phyloP scores from a whole-genome alignment of 1,140 invertebrate genomes.

The Saccostrea echinata region DNA sequence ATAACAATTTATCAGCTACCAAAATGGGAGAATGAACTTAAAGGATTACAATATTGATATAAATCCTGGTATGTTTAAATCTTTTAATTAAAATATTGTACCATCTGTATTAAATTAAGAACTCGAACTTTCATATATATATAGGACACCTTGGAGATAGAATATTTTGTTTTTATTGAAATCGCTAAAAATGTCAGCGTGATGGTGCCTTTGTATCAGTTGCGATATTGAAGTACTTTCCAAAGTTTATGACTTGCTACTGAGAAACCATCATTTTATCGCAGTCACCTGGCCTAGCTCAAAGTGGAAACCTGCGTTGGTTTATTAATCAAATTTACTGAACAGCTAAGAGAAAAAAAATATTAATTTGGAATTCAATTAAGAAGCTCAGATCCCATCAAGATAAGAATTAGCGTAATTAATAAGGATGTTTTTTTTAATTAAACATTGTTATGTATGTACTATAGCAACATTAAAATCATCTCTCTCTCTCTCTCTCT shows the following conservation, averaged over 20 bases:
- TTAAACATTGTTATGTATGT: neutral
- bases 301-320: neutral
- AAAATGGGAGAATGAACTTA: neutral
- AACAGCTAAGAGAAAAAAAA: neutral
- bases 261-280: too few relatives aligned
- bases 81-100: neutral
- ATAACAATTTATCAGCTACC: neutral
- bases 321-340: neutral
- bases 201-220: neutral
- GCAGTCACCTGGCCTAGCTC: neutral
- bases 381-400: too few relatives aligned
- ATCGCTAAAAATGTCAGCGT: neutral
- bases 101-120: neutral
- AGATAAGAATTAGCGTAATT: neutral
- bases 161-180: neutral
- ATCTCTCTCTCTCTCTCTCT: conserved; percentile 17
- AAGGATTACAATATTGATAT: neutral
- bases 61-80: neutral
- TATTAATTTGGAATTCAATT: too few relatives aligned
- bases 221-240: neutral
- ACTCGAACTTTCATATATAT: too few relatives aligned
- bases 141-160: neutral
- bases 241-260: too few relatives aligned
- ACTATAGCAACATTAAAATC: neutral
- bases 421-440: neutral